Evolutionary conservation across 2,888 invertebrate species (phyloP).

Genomic region (Limenitis arthemis): DNA sequence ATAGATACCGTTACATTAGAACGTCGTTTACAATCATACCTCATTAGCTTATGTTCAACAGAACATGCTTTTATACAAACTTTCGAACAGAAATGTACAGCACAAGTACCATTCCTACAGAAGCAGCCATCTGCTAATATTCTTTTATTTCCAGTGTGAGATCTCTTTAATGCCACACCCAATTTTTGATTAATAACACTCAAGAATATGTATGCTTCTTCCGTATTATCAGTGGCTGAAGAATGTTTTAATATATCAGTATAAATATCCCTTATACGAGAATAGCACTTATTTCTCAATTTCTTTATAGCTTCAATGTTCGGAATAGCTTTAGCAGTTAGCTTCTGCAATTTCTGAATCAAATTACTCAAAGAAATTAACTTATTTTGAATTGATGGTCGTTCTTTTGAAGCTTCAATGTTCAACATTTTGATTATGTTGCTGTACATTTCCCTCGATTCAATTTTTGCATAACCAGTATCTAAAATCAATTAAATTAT

Average conservation of each 20-base stretch:
- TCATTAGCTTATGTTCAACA: slow-evolving; percentile 37
- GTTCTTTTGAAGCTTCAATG: slow-evolving; percentile 33
- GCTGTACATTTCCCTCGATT: slow-evolving; percentile 38
- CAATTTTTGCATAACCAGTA: slow-evolving; percentile 33
- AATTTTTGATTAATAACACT: slow-evolving; percentile 38
- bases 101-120: slow-evolving; percentile 40
- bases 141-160: slow-evolving; percentile 45
- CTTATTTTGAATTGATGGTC: slow-evolving; percentile 27
- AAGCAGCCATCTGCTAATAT: slow-evolving; percentile 37
- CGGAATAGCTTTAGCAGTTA: slow-evolving; percentile 26
- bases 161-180: slow-evolving; percentile 41
- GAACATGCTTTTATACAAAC: slow-evolving; percentile 41
- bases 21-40: slow-evolving; percentile 35
- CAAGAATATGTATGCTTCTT: slow-evolving; percentile 37
- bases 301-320: slow-evolving; percentile 30
- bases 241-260: slow-evolving; percentile 30
- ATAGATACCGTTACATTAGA: slow-evolving; percentile 33
- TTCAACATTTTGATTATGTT: slow-evolving; percentile 33
- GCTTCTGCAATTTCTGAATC: slow-evolving; percentile 35
- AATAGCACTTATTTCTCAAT: slow-evolving; percentile 38
- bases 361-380: slow-evolving; percentile 30
- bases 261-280: slow-evolving; percentile 35
- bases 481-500: slow-evolving; percentile 26
- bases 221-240: slow-evolving; percentile 27
- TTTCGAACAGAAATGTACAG: slow-evolving; percentile 36